Evolutionary conservation across 2,113 vertebrate species (phyloP).

Genomic region (Petaurus breviceps): DNA sequence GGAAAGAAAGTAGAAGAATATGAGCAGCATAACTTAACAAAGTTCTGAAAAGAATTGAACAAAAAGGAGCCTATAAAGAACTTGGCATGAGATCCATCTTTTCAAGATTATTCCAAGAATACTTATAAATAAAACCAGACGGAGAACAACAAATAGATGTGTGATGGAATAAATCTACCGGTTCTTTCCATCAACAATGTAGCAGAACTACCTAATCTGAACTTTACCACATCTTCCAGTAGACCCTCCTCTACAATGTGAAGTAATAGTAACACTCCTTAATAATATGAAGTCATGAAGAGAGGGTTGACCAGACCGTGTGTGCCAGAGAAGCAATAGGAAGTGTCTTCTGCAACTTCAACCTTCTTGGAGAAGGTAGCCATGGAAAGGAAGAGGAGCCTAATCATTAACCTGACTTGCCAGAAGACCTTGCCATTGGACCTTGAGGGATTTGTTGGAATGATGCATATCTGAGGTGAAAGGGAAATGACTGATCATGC

Average conservation of each 20-base stretch:
- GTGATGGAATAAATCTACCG: not conserved
- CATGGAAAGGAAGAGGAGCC: not conserved
- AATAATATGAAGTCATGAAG: not conserved
- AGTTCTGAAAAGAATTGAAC: not conserved
- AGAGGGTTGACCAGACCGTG: not conserved
- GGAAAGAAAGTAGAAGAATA: not conserved
- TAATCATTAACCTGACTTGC: not conserved
- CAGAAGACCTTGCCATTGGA: not conserved
- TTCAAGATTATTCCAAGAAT: not conserved
- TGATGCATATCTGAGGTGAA: not conserved
- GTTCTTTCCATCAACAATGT: not conserved
- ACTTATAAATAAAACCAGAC: not conserved
- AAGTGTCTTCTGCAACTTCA: not conserved
- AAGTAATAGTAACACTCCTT: not conserved
- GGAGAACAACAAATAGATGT: not conserved
- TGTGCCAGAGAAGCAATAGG: not conserved
- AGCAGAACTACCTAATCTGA: not conserved
- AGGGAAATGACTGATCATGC: not conserved
- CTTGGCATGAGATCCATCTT: not conserved
- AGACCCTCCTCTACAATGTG: not conserved
- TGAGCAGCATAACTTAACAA: not conserved
- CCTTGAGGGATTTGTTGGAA: not conserved
- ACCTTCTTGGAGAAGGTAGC: not conserved
- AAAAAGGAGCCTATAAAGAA: not conserved
- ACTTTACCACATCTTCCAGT: not conserved